Evolutionary conservation across 2,797 vertebrate genomes (phyloP), one percentile per base, ranked within the genome.

Genomic region (Syncerus caffer): DNA sequence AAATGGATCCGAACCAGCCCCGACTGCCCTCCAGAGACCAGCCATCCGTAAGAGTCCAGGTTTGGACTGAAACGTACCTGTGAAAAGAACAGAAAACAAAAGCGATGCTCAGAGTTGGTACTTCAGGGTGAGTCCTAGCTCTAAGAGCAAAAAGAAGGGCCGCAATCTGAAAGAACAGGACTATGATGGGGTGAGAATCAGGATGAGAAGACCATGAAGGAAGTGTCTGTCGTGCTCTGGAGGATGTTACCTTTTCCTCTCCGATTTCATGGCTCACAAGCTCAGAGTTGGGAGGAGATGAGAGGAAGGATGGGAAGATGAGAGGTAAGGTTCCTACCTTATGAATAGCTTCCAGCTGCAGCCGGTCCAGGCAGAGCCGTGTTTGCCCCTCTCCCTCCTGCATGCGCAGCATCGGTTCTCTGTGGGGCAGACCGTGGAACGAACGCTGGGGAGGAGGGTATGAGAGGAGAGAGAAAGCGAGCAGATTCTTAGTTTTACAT

Each of bases 31-130:
- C 97, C 99, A 0, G 99, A 99, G 57, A 98, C 98, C 95, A 99
- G 64, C 99, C 99, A 99, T 85, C 98, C 98, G 1, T 99, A 99
- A 1, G 99, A 98, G 97, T 99, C 99, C 99, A 99, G 98, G 99
- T 99, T 99, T 42, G 99, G 99, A 98, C 99, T 99, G 98, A 99
- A 99, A 71, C 99, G 99, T 64, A 99, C 99, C 99, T 99, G 98
- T 0, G 34, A 91, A 76, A 42, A 95, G 31, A 98, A 53, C 0
- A 92, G 84, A 29, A 89, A 93, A 67, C 14, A 74, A 82, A 50
- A 94, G 55, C 74, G 17, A 88, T 38, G 60, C 23, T 95, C 38
- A 95, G 25, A 25, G 25, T 34, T 89, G 60, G 74, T 93, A 31
- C 45, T 79, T 67, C 62, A 53, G 80, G 42, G 51, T n/a, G 23